Percentiles rank a stretch among this genome's conserved stretches.
Conservation (phyloP, 2,888 invertebrate genomes). For the Dryomyza anilis region DNA sequence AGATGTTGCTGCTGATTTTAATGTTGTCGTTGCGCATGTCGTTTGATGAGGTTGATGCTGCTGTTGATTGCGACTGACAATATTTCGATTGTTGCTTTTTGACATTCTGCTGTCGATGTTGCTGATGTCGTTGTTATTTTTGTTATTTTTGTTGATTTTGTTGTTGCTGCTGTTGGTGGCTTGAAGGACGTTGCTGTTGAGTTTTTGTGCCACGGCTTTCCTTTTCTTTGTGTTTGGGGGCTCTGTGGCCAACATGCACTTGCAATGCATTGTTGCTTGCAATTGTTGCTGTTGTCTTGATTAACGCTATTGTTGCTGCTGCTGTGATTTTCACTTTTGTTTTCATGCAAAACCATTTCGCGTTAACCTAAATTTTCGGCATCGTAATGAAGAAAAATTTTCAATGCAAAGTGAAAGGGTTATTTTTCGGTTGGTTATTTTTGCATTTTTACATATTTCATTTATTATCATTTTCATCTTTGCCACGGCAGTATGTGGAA, state of each 20-base stretch:
- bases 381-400: neutral
- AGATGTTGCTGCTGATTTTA: too few species aligned
- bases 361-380: constrained; percentile 4
- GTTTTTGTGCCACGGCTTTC: neutral
- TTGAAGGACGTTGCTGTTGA: neutral
- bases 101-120: neutral
- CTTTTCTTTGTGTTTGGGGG: neutral
- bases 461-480: too few species aligned
- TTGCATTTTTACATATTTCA: neutral
- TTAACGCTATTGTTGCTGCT: neutral
- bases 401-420: neutral
- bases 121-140: neutral
- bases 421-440: neutral
- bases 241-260: neutral
- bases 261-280: neutral
- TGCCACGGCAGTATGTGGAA: too few species aligned
- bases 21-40: too few species aligned
- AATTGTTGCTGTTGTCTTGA: neutral
- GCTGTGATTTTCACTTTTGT: constrained; percentile 6
- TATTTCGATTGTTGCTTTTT: too few species aligned
- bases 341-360: constrained; percentile 11
- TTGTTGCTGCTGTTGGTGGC: neutral
- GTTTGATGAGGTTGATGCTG: too few species aligned
- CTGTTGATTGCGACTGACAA: too few species aligned
- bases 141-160: neutral